Conservation (phyloP, 1,140 invertebrate species). For the Drosophila nannoptera region DNA sequence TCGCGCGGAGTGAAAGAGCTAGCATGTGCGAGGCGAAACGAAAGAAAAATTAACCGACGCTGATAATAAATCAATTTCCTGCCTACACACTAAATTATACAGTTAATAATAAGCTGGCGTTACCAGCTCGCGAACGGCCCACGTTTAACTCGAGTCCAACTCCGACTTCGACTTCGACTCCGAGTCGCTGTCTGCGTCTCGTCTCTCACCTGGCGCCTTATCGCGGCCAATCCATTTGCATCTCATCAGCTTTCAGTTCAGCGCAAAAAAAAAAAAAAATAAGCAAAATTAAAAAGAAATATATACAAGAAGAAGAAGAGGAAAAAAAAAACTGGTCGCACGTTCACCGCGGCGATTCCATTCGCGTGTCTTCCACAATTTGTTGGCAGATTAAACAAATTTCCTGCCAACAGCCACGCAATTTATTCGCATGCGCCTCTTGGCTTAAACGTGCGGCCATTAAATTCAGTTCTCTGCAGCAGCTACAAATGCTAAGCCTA, state of each 20-base stretch:
- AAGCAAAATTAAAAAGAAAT: neutral
- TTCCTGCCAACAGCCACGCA: conserved; percentile 73
- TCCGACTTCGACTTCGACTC: conserved; percentile 11
- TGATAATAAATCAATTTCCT: conserved; percentile 78
- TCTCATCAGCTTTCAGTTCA: conserved; percentile 69
- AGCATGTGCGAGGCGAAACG: neutral
- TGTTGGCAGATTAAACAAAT: conserved; percentile 75
- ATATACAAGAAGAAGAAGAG: neutral
- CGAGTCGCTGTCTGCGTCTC: conserved; percentile 14
- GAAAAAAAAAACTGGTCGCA: conserved; percentile 30
- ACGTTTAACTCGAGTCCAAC: conserved; percentile 41
- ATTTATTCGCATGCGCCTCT: conserved; percentile 47
- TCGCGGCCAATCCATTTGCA: conserved; percentile 71
- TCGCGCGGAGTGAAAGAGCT: too few relatives aligned
- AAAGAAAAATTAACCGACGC: conserved; percentile 65
- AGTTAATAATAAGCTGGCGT: conserved; percentile 73
- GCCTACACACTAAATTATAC: conserved; percentile 76
- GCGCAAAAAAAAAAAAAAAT: conserved; percentile 10
- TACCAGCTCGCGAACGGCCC: conserved; percentile 55
- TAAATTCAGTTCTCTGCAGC: conserved; percentile 14
- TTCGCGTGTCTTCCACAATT: conserved; percentile 76
- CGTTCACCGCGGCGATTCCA: conserved; percentile 35
- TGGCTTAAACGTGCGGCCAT: conserved; percentile 11
- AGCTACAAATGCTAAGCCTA: too few relatives aligned
- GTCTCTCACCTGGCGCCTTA: conserved; percentile 54